Conservation (phyloP, 2,113 vertebrate species). For the Peromyscus maniculatus region DNA sequence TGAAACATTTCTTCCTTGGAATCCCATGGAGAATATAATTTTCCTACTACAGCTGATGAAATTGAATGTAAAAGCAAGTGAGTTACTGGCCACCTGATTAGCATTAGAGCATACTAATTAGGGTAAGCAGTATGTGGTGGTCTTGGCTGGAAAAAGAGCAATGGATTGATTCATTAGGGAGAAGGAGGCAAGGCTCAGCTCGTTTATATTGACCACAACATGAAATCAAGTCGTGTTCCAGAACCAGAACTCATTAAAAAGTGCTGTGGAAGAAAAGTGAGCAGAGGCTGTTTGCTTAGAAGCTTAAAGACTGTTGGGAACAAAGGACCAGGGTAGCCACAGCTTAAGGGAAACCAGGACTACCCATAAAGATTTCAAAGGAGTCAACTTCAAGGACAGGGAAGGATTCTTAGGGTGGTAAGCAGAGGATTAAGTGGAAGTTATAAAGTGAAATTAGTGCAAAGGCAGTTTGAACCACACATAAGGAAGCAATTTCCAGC, state of each 20-base stretch:
- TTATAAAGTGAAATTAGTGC: slow-evolving; percentile 76
- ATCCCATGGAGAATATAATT: slow-evolving; percentile 68
- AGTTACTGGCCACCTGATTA: slow-evolving; percentile 75
- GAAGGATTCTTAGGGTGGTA: slow-evolving; percentile 73
- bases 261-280: slow-evolving; percentile 45
- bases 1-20: slow-evolving; percentile 65
- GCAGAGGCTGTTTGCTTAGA: slow-evolving; percentile 56
- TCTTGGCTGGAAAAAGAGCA: slow-evolving; percentile 67
- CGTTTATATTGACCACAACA: slow-evolving; percentile 71
- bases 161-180: slow-evolving; percentile 71
- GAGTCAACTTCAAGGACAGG: slow-evolving; percentile 76
- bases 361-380: slow-evolving; percentile 78
- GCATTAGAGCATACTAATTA: slow-evolving; percentile 75
- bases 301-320: slow-evolving; percentile 61
- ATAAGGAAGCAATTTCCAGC: slow-evolving; percentile 83
- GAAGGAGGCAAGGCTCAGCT: slow-evolving; percentile 62
- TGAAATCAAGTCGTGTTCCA: slow-evolving; percentile 65
- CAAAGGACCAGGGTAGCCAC: slow-evolving; percentile 52
- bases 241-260: slow-evolving; percentile 74
- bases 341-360: slow-evolving; percentile 62
- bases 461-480: slow-evolving; percentile 69
- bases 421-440: slow-evolving; percentile 78
- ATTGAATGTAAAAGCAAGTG: slow-evolving; percentile 73
- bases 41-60: slow-evolving; percentile 69
- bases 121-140: slow-evolving; percentile 61